These are phyloP conservation scores for Drosophila baimaii DNA, from an alignment of 1,140 invertebrate species.

Conservation along the genomic window DNA sequence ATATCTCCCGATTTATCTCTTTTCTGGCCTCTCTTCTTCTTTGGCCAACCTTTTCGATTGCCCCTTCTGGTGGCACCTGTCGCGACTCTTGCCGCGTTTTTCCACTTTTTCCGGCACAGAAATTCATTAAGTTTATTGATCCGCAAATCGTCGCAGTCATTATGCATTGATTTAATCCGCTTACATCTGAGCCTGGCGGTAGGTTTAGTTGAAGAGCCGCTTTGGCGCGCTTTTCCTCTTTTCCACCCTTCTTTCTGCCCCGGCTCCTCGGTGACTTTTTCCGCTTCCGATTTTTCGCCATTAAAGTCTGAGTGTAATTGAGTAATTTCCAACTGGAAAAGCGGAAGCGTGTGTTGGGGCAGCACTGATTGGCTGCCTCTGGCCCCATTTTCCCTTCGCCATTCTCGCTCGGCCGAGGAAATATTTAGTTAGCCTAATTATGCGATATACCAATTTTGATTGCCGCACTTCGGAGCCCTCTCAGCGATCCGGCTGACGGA, in stretches of 20 bases:
- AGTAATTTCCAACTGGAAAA: constrained; percentile 67
- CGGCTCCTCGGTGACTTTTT: neutral
- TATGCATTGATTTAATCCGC: constrained; percentile 73
- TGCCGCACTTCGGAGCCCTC: constrained; percentile 20
- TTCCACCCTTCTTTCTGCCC: neutral
- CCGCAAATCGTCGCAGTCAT: constrained; percentile 60
- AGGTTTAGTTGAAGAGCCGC: constrained; percentile 6
- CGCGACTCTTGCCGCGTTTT: constrained; percentile 29
- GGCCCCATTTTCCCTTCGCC: neutral
- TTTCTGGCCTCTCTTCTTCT: neutral
- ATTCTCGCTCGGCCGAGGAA: constrained; percentile 16
- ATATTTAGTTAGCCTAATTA: constrained; percentile 79
- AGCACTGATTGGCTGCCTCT: constrained; percentile 51
- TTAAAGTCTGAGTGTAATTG: constrained; percentile 77
- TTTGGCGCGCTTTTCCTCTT: neutral
- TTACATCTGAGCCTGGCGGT: constrained; percentile 48
- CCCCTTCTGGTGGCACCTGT: constrained; percentile 5
- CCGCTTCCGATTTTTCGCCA: constrained; percentile 39
- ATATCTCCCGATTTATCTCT: constrained; percentile 11
- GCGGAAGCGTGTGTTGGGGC: constrained; percentile 54
- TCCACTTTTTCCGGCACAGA: constrained; percentile 31
- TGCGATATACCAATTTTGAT: constrained; percentile 74
- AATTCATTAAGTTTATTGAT: constrained; percentile 80
- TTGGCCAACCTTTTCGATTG: constrained; percentile 6
- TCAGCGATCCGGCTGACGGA: constrained; percentile 31